These are phyloP conservation scores for Parazoanthus swiftii DNA, from an alignment of 92 coral and sea anemone genomes.

Conservation along the genomic window DNA sequence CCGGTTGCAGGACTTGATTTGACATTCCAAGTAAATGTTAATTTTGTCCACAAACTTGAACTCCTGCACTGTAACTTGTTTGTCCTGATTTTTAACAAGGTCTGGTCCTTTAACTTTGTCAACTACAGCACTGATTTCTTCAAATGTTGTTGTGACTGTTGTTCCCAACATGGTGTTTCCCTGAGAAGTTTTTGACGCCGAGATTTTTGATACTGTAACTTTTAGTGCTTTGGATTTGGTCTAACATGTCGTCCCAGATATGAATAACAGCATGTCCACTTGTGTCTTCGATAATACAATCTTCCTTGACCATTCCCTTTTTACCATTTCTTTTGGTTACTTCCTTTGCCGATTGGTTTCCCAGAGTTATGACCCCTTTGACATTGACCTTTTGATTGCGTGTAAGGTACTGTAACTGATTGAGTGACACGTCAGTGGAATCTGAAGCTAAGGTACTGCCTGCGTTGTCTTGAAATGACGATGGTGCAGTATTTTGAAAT, in stretches of 20 bases:
- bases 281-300: slow-evolving; percentile 59
- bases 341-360: slow-evolving; percentile 58
- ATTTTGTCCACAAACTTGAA: slow-evolving; percentile 31
- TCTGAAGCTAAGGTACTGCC: slow-evolving; percentile 6
- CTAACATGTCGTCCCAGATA: slow-evolving; percentile 44
- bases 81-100: background rate
- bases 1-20: slow-evolving; percentile 46
- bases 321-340: slow-evolving; percentile 49
- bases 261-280: slow-evolving; percentile 56
- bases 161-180: slow-evolving; percentile 39
- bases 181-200: slow-evolving; percentile 45
- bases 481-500: slow-evolving; percentile 36
- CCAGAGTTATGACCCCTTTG: slow-evolving; percentile 41
- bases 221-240: slow-evolving; percentile 5
- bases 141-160: background rate
- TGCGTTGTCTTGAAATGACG: background rate
- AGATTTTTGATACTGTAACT: slow-evolving; percentile 48
- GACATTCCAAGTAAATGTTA: slow-evolving; percentile 37
- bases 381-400: slow-evolving; percentile 55
- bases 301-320: slow-evolving; percentile 49
- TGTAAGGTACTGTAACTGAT: slow-evolving; percentile 40
- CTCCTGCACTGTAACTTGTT: slow-evolving; percentile 18
- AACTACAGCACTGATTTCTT: too few species aligned
- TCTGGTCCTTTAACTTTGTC: background rate
- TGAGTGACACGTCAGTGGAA: slow-evolving; percentile 48